Conservation (phyloP, 2,113 vertebrate genomes). For the Chloroceryle aenea region DNA sequence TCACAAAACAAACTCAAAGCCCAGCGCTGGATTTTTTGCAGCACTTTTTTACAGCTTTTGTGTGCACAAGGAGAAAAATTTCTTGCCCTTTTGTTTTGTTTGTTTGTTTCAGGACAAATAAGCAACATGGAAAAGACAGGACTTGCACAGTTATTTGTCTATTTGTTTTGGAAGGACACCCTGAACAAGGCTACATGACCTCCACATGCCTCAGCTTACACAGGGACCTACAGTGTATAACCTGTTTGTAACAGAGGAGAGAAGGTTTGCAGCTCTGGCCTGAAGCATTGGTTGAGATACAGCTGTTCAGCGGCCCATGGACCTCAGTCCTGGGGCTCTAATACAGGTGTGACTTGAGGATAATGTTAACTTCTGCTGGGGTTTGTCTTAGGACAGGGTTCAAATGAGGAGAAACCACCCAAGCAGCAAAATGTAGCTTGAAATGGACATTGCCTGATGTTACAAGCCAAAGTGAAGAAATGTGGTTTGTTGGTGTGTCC, state of each 20-base stretch:
- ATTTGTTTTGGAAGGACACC: background rate
- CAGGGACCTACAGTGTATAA: background rate
- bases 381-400: background rate
- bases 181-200: background rate
- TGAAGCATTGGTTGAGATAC: background rate
- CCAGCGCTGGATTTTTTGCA: background rate
- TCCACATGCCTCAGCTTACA: background rate
- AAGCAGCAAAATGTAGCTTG: fast-evolving
- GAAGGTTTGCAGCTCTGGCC: background rate
- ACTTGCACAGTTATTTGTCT: background rate
- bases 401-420: background rate
- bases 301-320: background rate
- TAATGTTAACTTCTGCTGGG: background rate
- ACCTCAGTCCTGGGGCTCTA: fast-evolving
- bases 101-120: background rate
- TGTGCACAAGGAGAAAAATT: background rate
- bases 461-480: background rate
- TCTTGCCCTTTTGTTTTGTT: background rate
- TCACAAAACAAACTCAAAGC: background rate
- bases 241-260: background rate
- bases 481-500: background rate
- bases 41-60: background rate
- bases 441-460: background rate
- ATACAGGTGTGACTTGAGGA: background rate
- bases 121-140: background rate